Evolutionary conservation across 2,797 vertebrate species (phyloP), one percentile per base, ranked within the genome.

Genomic region (Micrastur ruficollis): DNA sequence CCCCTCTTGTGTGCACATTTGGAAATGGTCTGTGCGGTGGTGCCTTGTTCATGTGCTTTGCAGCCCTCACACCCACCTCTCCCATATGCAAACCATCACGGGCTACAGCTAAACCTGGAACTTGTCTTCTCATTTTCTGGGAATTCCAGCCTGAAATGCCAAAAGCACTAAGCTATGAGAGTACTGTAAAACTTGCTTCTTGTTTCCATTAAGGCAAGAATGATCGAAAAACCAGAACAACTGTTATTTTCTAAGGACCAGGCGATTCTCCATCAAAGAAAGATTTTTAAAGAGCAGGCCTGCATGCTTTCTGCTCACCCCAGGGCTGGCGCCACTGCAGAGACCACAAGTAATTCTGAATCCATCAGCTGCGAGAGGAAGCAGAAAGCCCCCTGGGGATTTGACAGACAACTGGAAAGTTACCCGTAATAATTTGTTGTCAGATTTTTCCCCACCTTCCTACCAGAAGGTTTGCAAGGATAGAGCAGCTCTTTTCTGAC

Each of bases 131-230:
- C 12, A 15, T 89, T 91, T 95, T 78, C 86, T 0, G 0, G 49
- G 68, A 94, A 94, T 81, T 94, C 46, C 79, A 97, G 81, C 25
- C 46, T 27, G 8, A 76, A 76, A 50, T 61, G 72, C 74, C 83
- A 71, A 71, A 74, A 95, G 38, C 34, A 15, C 23, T 78, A 47
- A 65, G 49, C 32, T 74, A 26, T 29, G n/a, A 25, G 71, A 93
- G 13, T 73, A 76, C 49, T 81, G 32, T 36, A 68, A 72, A 87
- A 85, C 53, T 58, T 46, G 38, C 61, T 89, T 76, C 52, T 87
- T 87, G 52, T 65, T 84, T 74, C 63, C 74, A 71, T 78, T 90
- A 89, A 81, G 11, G 19, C 13, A 76, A 74, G 34, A 29, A 16
- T 29, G 21, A 92, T 90, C 65, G 19, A 91, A 95, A 89, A 87